Conservation (phyloP, 1,140 invertebrate genomes). For the Bemisia tabaci region DNA sequence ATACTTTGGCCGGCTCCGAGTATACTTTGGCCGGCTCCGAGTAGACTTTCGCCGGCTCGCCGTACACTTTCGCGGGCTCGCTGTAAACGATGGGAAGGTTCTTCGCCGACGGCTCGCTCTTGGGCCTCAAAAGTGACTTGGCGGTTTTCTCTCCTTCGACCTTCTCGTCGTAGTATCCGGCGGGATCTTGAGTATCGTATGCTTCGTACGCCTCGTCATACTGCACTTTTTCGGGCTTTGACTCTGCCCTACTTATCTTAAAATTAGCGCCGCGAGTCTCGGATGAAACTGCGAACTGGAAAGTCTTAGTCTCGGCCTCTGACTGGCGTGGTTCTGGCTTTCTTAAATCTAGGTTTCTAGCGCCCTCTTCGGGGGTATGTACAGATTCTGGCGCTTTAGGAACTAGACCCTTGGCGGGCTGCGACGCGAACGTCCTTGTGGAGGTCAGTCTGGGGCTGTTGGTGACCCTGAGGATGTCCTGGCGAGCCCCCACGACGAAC, state of each 20-base stretch:
- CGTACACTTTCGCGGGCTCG: constrained; percentile 39
- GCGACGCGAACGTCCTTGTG: not conserved
- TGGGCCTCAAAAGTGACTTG: not conserved
- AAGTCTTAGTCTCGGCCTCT: not conserved
- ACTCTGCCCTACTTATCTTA: not conserved
- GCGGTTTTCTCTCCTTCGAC: not conserved
- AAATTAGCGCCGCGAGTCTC: not conserved
- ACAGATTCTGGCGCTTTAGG: not conserved
- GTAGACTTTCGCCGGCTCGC: constrained; percentile 34
- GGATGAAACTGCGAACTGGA: not conserved
- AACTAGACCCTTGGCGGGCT: not conserved
- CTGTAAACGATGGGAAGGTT: constrained; percentile 31
- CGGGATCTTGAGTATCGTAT: not conserved
- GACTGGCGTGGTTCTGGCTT: not conserved
- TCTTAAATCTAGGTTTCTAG: not conserved
- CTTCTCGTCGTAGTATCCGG: not conserved
- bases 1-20: constrained; percentile 42
- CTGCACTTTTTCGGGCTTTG: not conserved
- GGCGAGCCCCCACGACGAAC: not conserved
- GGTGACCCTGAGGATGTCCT: not conserved
- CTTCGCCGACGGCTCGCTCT: not conserved
- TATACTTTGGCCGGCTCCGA: constrained; percentile 49
- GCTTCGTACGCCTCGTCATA: not conserved
- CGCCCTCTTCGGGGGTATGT: not conserved
- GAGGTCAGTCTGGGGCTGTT: not conserved